phyloP scores from a whole-genome alignment of 2,113 vertebrate genomes.

The Carassius gibelio region DNA sequence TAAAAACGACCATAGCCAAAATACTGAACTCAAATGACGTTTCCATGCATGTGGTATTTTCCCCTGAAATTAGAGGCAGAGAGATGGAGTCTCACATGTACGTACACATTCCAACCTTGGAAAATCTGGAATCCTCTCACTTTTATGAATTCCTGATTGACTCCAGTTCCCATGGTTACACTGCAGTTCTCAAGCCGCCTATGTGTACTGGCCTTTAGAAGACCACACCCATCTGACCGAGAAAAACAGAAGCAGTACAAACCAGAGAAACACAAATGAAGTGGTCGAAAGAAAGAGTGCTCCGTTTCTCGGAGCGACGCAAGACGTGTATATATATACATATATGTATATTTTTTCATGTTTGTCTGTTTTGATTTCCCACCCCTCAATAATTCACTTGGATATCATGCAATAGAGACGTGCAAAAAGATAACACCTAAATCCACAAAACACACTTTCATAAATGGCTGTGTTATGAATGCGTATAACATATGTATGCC shows the following conservation, averaged over 20 bases:
- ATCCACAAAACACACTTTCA: slow-evolving; percentile 80
- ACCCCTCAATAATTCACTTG: slow-evolving; percentile 75
- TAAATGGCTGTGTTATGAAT: slow-evolving; percentile 82
- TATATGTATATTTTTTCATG: slow-evolving; percentile 57
- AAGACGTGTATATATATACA: slow-evolving; percentile 63
- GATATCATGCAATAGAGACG: slow-evolving; percentile 85
- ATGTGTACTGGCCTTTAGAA: slow-evolving; percentile 71
- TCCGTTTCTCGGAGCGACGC: slow-evolving; percentile 74
- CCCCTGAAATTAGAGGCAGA: slow-evolving; percentile 3
- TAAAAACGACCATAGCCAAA: slow-evolving; percentile 26
- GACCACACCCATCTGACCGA: slow-evolving; percentile 62
- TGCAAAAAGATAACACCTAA: slow-evolving; percentile 84
- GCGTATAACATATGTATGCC: slow-evolving; percentile 80
- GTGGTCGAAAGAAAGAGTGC: slow-evolving; percentile 53
- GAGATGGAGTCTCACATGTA: slow-evolving; percentile 20
- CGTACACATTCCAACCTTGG: neutral
- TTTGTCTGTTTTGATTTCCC: slow-evolving; percentile 61
- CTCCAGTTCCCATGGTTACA: slow-evolving; percentile 58
- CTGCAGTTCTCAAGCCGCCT: slow-evolving; percentile 41
- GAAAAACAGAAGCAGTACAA: slow-evolving; percentile 21
- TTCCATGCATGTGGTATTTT: slow-evolving; percentile 45
- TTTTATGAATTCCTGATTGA: slow-evolving; percentile 34
- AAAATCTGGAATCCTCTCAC: slow-evolving; percentile 29
- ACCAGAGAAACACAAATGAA: slow-evolving; percentile 22
- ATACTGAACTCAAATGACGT: slow-evolving; percentile 14